Evolutionary conservation across 2,113 vertebrate species (phyloP).

Genomic region (Fukomys damarensis): DNA sequence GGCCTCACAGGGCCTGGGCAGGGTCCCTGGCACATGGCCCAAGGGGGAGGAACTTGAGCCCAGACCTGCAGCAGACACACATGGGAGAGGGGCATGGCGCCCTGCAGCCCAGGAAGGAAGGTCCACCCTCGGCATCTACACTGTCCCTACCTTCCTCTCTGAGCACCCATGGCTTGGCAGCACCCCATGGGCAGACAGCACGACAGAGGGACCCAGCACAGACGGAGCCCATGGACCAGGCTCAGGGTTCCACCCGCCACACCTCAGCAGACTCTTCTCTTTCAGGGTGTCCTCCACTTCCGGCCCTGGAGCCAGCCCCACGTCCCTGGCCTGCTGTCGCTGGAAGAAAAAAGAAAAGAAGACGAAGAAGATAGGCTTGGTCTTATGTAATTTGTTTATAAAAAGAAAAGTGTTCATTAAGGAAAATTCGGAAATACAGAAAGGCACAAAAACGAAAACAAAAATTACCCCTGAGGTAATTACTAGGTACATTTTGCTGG

Average conservation of each 20-base stretch:
- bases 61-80: neutral
- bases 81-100: neutral
- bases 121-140: neutral
- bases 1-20: accelerated
- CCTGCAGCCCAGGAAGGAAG: neutral
- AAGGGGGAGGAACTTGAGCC: neutral
- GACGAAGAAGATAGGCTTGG: neutral
- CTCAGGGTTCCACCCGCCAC: too few relatives aligned
- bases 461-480: slow-evolving; percentile 54
- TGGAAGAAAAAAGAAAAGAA: too few relatives aligned
- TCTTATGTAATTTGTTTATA: slow-evolving; percentile 57
- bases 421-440: slow-evolving; percentile 54
- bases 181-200: neutral
- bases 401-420: slow-evolving; percentile 27
- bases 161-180: neutral
- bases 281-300: accelerated
- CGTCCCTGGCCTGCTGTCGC: neutral
- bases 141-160: neutral
- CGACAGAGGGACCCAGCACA: neutral
- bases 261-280: neutral
- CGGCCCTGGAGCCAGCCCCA: neutral
- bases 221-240: neutral
- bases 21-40: neutral
- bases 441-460: slow-evolving; percentile 31
- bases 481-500: neutral